Evolutionary conservation across 2,113 vertebrate genomes (phyloP).

Genomic region (Uria lomvia): DNA sequence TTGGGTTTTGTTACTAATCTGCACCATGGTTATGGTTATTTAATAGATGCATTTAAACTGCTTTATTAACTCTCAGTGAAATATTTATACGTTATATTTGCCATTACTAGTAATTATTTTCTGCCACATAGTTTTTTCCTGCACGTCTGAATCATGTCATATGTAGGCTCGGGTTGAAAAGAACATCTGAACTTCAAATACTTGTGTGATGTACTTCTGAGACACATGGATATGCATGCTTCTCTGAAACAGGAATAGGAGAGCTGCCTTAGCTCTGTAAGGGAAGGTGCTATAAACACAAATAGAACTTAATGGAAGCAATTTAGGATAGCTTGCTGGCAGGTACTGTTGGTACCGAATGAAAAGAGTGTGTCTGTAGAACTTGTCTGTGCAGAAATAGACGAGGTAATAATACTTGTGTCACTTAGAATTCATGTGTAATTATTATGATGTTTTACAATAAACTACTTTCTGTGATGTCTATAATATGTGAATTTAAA

Average conservation of each 20-base stretch:
- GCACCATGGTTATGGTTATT: not conserved
- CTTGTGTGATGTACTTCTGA: not conserved
- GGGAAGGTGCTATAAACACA: not conserved
- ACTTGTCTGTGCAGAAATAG: not conserved
- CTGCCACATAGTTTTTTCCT: not conserved
- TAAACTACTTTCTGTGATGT: not conserved
- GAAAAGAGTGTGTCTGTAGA: not conserved
- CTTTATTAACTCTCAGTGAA: not conserved
- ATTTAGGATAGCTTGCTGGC: not conserved
- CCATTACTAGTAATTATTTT: not conserved
- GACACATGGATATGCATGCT: not conserved
- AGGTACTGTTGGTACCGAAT: not conserved
- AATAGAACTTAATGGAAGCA: not conserved
- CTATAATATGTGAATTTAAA: not conserved
- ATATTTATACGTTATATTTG: not conserved
- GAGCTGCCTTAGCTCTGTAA: not conserved
- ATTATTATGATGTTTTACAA: not conserved
- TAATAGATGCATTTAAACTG: not conserved
- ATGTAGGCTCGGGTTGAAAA: not conserved
- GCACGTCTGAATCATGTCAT: not conserved
- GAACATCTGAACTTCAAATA: not conserved
- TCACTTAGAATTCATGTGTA: not conserved
- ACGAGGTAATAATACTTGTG: not conserved
- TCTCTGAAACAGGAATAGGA: not conserved
- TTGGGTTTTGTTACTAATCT: not conserved